Conservation (phyloP, 1,140 invertebrate species). For the Penaeus indicus region DNA sequence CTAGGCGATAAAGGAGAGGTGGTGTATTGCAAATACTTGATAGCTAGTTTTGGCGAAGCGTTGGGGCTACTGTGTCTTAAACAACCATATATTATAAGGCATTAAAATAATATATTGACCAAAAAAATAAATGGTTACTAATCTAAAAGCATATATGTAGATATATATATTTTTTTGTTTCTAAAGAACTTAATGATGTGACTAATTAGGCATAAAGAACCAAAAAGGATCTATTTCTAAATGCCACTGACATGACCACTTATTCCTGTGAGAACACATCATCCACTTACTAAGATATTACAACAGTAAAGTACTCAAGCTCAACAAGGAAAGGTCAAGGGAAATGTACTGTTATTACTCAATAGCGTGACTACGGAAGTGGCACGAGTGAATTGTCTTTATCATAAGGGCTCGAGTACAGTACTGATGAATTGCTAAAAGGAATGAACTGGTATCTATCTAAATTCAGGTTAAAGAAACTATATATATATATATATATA, state of each 20-base stretch:
- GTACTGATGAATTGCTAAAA: neutral
- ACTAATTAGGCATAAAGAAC: neutral
- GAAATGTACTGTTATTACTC: too few relatives aligned
- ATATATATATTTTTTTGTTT: neutral
- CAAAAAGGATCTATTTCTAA: slow-evolving; percentile 37
- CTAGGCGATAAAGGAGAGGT: too few relatives aligned
- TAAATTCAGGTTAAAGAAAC: too few relatives aligned
- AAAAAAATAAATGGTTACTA: slow-evolving; percentile 29
- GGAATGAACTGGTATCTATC: too few relatives aligned
- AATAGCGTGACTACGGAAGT: too few relatives aligned
- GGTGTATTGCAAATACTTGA: too few relatives aligned
- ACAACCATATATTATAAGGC: slow-evolving; percentile 43
- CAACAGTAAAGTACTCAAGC: neutral
- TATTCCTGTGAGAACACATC: too few relatives aligned
- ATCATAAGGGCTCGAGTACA: neutral
- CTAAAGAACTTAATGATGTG: neutral
- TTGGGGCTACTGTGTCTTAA: slow-evolving; percentile 53
- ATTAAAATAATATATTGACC: slow-evolving; percentile 33
- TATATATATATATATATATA: slow-evolving; percentile 37
- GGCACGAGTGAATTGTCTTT: too few relatives aligned
- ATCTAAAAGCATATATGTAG: slow-evolving; percentile 41
- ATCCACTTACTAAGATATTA: too few relatives aligned
- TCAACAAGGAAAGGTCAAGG: neutral
- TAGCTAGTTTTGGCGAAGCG: neutral
- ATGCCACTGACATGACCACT: neutral